Base-by-base conservation (phyloP, 2,797 vertebrate genomes). In the Trachops cirrhosus region DNA sequence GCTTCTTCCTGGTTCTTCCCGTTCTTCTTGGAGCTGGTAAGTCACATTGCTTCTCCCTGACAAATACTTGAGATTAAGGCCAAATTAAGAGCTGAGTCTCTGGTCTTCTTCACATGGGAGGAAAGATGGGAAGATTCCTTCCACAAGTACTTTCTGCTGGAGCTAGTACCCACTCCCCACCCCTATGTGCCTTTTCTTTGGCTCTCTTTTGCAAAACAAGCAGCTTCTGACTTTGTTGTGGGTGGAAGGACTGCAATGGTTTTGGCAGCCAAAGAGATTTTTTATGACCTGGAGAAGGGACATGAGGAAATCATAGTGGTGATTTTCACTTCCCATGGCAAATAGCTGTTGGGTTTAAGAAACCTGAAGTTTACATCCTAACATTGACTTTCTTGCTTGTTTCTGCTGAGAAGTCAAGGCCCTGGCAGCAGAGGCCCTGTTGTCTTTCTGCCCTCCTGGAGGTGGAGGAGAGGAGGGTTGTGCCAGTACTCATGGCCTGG, bases 141-240 rank as follows among this genome's bases (percentile, higher is more conserved):
- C 14, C 2, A 32, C 32, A 37, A 6, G 73, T 10, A 19, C 83
- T 62, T 74, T 57, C 3, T 32, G 9, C 1, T 2, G 57, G 50
- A 77, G 62, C 87, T n/a, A 32, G 79, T 85, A 34, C 54, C 86
- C 39, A 68, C 64, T 73, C 37, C 50, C 54, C 34, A 70, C 29
- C 50, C 50, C 80, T 44, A 44, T n/a, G 89, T 9, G 77, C 68
- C 67, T 90, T 80, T 79, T 84, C 54, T 79, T 80, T 93, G 80
- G 88, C 88, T 94, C 34, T 73, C 39, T 94, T 92, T 89, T 89
- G 64, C 78, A 95, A 92, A 97, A 97, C 74, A 88, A 86, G 90
- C 92, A 93, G 93, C 91, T 94, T 95, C 93, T 86, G 95, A 83
- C 90, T 93, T 70, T 79, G 41, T 90, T 68, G 89, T 96, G 96